Evolutionary conservation across 2,888 invertebrate species (phyloP).

Genomic region (Sphaeridia pumilis): DNA sequence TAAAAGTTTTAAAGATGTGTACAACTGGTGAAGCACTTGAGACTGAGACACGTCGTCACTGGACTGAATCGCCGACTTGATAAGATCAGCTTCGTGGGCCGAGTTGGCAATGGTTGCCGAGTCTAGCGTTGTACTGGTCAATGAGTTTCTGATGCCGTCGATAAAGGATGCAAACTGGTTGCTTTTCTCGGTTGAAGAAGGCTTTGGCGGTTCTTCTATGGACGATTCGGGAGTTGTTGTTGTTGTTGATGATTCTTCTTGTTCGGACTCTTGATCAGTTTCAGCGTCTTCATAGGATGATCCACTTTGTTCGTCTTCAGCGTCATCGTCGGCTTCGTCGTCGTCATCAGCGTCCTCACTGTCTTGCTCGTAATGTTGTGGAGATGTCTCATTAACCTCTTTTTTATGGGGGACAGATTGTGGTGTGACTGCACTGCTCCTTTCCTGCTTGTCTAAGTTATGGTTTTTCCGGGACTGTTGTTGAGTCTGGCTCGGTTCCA

Average conservation of each 20-base stretch:
- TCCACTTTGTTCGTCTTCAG: constrained; percentile 2
- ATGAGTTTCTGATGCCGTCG: constrained; percentile 36
- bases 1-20: constrained; percentile 60
- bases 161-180: constrained; percentile 36
- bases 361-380: constrained; percentile 5
- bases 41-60: constrained; percentile 34
- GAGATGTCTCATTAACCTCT: constrained; percentile 11
- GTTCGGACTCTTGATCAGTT: neutral
- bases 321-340: constrained; percentile 4
- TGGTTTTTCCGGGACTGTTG: neutral
- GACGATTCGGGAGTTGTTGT: neutral
- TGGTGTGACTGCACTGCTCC: neutral
- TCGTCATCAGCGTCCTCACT: constrained; percentile 7
- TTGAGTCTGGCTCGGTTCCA: too few relatives aligned
- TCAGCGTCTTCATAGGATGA: constrained; percentile 6
- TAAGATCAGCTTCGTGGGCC: neutral
- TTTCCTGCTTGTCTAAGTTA: neutral
- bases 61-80: neutral
- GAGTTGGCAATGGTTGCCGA: constrained; percentile 1
- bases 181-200: neutral
- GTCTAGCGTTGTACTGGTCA: constrained; percentile 6
- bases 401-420: constrained; percentile 2
- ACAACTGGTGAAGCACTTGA: constrained; percentile 60
- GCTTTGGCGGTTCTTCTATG: too few relatives aligned
- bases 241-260: neutral